A percentile compares a stretch with the other conserved stretches of the same genome.
Conservation (phyloP, 2,113 vertebrate species). For the Triplophysa tibetana region DNA sequence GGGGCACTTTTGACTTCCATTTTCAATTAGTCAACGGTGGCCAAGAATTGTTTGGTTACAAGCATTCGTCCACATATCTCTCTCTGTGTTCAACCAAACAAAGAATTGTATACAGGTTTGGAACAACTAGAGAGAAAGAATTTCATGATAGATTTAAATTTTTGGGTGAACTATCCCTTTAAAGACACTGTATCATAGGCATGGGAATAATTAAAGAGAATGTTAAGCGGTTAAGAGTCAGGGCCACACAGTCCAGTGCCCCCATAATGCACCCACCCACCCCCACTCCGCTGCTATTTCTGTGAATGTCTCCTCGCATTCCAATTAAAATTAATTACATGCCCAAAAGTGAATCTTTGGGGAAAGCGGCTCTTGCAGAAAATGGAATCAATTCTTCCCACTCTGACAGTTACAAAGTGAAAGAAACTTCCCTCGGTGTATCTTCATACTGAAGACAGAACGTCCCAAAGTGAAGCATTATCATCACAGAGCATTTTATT, state of each 20-base stretch:
- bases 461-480: not conserved
- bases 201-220: slow-evolving; percentile 38
- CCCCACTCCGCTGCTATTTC: slow-evolving; percentile 13
- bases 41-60: no score
- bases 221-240: slow-evolving; percentile 6
- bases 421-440: not conserved
- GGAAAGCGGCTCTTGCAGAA: slow-evolving; percentile 12
- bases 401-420: not conserved
- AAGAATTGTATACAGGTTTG: no score
- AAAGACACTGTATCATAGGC: slow-evolving; percentile 47
- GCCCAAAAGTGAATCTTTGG: slow-evolving; percentile 41
- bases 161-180: no score
- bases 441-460: not conserved
- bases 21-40: no score
- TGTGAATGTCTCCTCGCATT: slow-evolving; percentile 50
- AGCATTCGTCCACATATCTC: no score
- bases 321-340: slow-evolving; percentile 61
- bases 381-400: slow-evolving; percentile 29
- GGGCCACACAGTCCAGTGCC: slow-evolving; percentile 24
- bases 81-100: no score
- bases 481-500: not conserved
- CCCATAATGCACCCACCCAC: no score
- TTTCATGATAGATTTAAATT: no score
- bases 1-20: no score
- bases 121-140: no score